A percentile compares a stretch with the other conserved stretches of the same genome.
Conservation (phyloP, 2,888 invertebrate species). For the Gibbula magus region DNA sequence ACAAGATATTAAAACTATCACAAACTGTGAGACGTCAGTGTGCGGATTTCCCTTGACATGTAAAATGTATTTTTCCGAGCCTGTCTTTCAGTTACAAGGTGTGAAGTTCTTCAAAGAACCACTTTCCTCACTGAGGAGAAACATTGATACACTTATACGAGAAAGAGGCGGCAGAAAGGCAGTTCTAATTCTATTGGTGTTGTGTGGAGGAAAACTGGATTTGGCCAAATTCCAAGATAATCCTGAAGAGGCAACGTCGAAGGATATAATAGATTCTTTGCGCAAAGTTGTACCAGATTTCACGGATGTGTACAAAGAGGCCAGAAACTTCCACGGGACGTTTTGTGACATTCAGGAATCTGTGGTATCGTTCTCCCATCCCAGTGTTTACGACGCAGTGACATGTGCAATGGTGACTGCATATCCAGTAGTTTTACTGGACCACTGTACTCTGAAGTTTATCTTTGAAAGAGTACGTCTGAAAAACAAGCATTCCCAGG, state of each 20-base stretch:
- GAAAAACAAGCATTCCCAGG: background rate
- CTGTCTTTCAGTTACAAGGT: background rate
- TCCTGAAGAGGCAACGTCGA: no score
- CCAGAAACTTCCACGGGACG: background rate
- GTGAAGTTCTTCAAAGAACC: background rate
- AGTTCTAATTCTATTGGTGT: background rate
- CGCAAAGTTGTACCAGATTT: background rate
- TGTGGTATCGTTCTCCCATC: background rate
- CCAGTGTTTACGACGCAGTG: background rate
- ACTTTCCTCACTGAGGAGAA: background rate
- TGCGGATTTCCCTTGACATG: background rate
- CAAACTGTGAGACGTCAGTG: background rate
- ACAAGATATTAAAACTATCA: background rate
- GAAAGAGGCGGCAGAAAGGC: background rate
- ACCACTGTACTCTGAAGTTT: background rate
- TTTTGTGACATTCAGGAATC: background rate
- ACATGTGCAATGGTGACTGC: background rate
- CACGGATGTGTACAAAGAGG: background rate
- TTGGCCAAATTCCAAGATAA: background rate
- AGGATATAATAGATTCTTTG: no score
- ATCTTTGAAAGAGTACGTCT: background rate
- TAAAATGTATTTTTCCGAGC: background rate
- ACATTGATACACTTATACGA: background rate
- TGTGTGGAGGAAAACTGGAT: background rate
- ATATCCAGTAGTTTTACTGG: background rate